Percentiles rank a stretch among this genome's conserved stretches.
These are phyloP conservation scores for Hyposmocoma kahamanoa DNA, from an alignment of 1,140 invertebrate species.

Conservation along the genomic window DNA sequence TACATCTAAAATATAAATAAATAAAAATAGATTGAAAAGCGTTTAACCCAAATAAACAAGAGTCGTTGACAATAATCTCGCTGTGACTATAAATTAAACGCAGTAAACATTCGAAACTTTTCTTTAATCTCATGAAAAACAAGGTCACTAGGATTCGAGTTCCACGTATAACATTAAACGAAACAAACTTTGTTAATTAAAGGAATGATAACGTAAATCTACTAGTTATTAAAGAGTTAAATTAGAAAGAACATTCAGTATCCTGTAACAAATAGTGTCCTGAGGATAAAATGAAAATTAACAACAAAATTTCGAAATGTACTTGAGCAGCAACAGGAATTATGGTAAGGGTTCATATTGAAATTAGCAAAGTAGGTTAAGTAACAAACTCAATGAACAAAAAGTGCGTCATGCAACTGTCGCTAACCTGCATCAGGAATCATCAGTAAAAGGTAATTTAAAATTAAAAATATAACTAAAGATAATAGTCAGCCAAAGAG, in stretches of 20 bases:
- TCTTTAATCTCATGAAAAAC: not conserved
- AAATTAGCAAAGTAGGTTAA: not conserved
- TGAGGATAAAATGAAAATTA: not conserved
- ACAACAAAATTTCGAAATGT: not conserved
- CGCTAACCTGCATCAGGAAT: too few species aligned
- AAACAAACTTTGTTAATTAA: constrained; percentile 3
- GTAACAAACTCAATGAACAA: too few species aligned
- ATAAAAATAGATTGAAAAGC: not conserved
- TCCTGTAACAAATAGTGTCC: not conserved
- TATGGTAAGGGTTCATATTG: not conserved
- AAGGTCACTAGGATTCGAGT: not conserved
- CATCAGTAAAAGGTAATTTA: too few species aligned
- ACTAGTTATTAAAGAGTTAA: not conserved
- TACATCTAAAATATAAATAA: too few species aligned
- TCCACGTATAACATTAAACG: not conserved
- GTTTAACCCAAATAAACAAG: not conserved
- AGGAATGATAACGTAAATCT: not conserved
- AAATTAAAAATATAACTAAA: too few species aligned
- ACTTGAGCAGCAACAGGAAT: not conserved
- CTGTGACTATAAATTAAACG: constrained; percentile 11
- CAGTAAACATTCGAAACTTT: constrained; percentile 10
- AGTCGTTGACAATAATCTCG: not conserved
- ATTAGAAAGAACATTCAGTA: not conserved
- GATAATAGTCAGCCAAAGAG: too few species aligned
- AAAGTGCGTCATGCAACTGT: too few species aligned